Evolutionary conservation across 2,113 vertebrate species (phyloP).

Genomic region (Scopus umbretta): DNA sequence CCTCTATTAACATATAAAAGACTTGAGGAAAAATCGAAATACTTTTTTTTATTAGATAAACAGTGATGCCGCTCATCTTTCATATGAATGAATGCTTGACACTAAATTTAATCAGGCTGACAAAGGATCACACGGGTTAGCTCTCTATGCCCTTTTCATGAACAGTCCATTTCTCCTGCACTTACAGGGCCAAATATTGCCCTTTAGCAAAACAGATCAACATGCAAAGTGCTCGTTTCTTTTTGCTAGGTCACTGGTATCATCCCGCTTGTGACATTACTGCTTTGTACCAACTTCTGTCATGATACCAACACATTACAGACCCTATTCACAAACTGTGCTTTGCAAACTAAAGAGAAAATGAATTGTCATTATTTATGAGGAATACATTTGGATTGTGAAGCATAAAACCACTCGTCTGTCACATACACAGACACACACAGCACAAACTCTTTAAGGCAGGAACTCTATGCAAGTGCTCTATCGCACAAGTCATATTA

Average conservation of each 20-base stretch:
- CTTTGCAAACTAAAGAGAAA: not conserved
- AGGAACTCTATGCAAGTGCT: not conserved
- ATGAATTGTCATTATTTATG: not conserved
- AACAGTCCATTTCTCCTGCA: constrained; percentile 3
- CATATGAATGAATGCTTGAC: not conserved
- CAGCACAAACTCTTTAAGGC: not conserved
- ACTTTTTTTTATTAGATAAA: constrained; percentile 58
- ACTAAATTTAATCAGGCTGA: constrained; percentile 40
- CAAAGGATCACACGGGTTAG: constrained; percentile 18
- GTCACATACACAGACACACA: not conserved
- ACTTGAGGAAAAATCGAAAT: constrained; percentile 47
- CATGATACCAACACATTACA: not conserved
- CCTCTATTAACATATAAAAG: constrained; percentile 68
- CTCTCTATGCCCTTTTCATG: not conserved
- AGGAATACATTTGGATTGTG: not conserved
- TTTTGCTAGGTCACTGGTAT: constrained; percentile 20
- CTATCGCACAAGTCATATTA: not conserved
- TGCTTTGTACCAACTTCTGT: not conserved
- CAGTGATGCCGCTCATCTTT: constrained; percentile 15
- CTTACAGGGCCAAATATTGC: not conserved
- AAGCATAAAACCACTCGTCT: not conserved
- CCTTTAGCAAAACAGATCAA: constrained; percentile 9
- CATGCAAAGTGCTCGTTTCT: not conserved
- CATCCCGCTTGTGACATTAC: not conserved
- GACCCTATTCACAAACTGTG: not conserved